phyloP scores from a whole-genome alignment of 2,888 invertebrate species.

The Omphaloscelis lunosa region DNA sequence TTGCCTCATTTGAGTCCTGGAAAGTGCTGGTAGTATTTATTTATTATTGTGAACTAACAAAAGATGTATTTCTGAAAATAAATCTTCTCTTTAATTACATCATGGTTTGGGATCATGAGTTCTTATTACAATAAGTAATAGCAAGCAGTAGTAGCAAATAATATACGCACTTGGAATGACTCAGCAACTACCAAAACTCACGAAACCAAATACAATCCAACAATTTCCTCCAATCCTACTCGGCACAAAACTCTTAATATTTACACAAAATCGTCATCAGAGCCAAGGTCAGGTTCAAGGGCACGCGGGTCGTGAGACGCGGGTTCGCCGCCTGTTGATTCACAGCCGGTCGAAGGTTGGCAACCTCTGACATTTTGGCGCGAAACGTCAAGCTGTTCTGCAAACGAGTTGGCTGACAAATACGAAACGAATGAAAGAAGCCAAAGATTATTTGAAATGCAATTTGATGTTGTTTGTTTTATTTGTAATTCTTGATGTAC shows the following conservation, averaged over 20 bases:
- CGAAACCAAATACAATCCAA: slow-evolving; percentile 3
- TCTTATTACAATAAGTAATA: neutral
- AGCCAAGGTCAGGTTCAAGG: slow-evolving; percentile 71
- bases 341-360: slow-evolving; percentile 81
- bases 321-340: slow-evolving; percentile 79
- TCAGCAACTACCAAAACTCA: slow-evolving; percentile 4
- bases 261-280: slow-evolving; percentile 67
- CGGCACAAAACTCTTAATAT: slow-evolving; percentile 48
- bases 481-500: slow-evolving; percentile 1
- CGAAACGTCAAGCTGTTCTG: slow-evolving; percentile 58
- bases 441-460: slow-evolving; percentile 14
- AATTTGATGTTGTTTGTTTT: slow-evolving; percentile 12
- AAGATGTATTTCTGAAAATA: neutral
- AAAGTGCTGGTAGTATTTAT: too few relatives aligned
- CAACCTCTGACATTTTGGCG: slow-evolving; percentile 82
- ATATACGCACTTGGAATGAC: neutral
- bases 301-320: slow-evolving; percentile 82
- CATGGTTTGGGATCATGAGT: neutral
- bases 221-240: slow-evolving; percentile 13
- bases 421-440: slow-evolving; percentile 45
- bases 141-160: slow-evolving; percentile 1
- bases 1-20: neutral
- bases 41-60: too few relatives aligned
- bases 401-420: slow-evolving; percentile 51
- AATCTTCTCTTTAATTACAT: neutral